Base-by-base conservation (phyloP, 1,140 invertebrate genomes). In the Solen grandis region DNA sequence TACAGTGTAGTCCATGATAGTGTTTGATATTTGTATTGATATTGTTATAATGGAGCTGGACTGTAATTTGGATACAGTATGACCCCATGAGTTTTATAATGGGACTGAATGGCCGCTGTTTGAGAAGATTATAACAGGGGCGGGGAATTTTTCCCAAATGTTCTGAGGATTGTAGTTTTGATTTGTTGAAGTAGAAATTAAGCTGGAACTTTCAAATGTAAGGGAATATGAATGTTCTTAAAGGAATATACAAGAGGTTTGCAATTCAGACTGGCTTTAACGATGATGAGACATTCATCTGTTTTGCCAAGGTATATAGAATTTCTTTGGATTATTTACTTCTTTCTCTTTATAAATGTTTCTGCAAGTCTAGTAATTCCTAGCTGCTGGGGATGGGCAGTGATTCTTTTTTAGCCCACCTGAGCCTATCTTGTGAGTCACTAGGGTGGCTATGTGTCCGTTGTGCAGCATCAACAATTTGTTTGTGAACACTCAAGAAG, bases 231-330 rank as follows among this genome's bases (percentile, higher is more conserved):
- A 19, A 50, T 3, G 19, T 52, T 27, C 35, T 66, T 27, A 22
- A 27, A 25, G 59, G 50, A 5, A 77, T 77, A 25, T 77, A 77
- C 57, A 10, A 50, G 22, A 38, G 74, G 10, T 77, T 77, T 55
- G 14, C 22, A 52, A 55, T 77, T 38, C 74, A 77, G 33, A 55
- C 74, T 35, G 60, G 62, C 19, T 57, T 77, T 33, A 63, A 55
- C 55, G 74, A 77, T 0, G 35, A 55, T 13, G 74, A 77, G 36
- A 54, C 36, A 4, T 13, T 4, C 1, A 10, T 66, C 16, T 66
- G 60, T 25, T 77, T 35, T 35, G 52, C 31, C 5, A 66, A 66
- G 74, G 60, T 66, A 66, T 27, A n/a, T 35, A 3, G 19, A n/a
- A 38, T 19, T 35, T 22, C n/a, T 35, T 50, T 54, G 14, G 46